A percentile compares a stretch with the other conserved stretches of the same genome.
Conservation (phyloP, 2,113 vertebrate genomes). For the Argyrosomus japonicus region DNA sequence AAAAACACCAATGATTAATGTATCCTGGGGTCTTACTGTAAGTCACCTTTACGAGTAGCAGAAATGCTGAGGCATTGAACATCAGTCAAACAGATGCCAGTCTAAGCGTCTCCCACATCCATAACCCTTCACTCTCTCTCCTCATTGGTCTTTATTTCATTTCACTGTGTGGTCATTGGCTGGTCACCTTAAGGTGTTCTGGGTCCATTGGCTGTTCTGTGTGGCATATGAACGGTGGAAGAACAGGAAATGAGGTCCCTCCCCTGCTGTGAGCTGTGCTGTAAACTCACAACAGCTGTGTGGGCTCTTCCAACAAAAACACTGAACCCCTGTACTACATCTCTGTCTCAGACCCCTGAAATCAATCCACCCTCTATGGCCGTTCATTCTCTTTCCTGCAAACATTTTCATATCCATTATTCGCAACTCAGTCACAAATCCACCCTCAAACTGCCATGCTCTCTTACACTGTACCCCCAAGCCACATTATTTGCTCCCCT, state of each 20-base stretch:
- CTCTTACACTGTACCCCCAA: not conserved
- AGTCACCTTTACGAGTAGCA: conserved; percentile 27
- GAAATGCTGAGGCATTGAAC: not conserved
- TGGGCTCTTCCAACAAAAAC: conserved; percentile 49
- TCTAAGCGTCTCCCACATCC: not conserved
- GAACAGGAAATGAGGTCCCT: conserved; percentile 64
- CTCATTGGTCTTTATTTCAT: conserved; percentile 11
- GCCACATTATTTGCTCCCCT: conserved; percentile 27
- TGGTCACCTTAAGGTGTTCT: conserved; percentile 11
- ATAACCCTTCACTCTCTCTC: not conserved
- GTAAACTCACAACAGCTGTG: conserved; percentile 73
- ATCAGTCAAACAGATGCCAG: conserved; percentile 20
- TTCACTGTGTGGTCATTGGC: conserved; percentile 25
- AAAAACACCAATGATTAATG: not conserved
- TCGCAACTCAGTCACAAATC: conserved; percentile 6
- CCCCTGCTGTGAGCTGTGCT: conserved; percentile 57
- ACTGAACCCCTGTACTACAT: conserved; percentile 15
- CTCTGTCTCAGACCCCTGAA: conserved; percentile 22
- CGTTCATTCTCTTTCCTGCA: conserved; percentile 11
- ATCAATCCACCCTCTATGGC: not conserved
- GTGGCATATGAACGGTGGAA: conserved; percentile 29
- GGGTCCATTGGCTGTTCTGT: conserved; percentile 14
- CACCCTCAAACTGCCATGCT: not conserved
- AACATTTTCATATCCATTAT: conserved; percentile 39
- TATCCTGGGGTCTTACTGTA: conserved; percentile 8